Evolutionary conservation across 92 coral and sea anemone genomes (phyloP).

Genomic region (Palythoa caribaeorum): DNA sequence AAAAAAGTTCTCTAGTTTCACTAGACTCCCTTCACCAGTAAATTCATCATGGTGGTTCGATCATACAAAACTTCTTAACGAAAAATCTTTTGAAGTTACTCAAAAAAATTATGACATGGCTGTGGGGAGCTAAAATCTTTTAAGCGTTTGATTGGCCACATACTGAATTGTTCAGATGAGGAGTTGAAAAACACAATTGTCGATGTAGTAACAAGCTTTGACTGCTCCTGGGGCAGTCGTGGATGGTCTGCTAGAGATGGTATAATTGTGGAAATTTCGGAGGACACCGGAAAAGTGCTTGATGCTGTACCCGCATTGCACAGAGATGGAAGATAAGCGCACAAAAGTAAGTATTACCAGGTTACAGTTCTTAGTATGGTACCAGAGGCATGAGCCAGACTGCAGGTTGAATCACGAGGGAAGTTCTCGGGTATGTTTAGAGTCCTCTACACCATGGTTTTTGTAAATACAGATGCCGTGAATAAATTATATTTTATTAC

Average conservation of each 20-base stretch:
- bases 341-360: neutral
- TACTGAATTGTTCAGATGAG: conserved; percentile 23
- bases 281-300: conserved; percentile 66
- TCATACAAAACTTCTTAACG: conserved; percentile 49
- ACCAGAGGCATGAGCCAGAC: conserved; percentile 9
- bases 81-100: conserved; percentile 36
- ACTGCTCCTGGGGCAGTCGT: conserved; percentile 28
- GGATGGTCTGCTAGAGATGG: conserved; percentile 82
- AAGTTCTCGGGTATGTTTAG: conserved; percentile 10
- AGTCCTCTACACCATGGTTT: neutral
- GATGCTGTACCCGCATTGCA: conserved; percentile 22
- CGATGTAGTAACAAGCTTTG: conserved; percentile 59
- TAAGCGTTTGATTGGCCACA: conserved; percentile 11
- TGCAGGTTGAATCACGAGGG: conserved; percentile 3
- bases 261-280: conserved; percentile 59
- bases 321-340: conserved; percentile 10
- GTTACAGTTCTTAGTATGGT: neutral
- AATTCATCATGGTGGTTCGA: conserved; percentile 32
- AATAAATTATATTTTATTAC: neutral
- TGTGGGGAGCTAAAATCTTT: conserved; percentile 35
- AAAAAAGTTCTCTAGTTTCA: conserved; percentile 37
- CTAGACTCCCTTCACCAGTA: conserved; percentile 56
- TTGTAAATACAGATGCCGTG: neutral
- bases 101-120: conserved; percentile 46
- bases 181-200: conserved; percentile 50